phyloP scores from a whole-genome alignment of 2,888 invertebrate genomes.

The Marasmarcha lunaedactyla region DNA sequence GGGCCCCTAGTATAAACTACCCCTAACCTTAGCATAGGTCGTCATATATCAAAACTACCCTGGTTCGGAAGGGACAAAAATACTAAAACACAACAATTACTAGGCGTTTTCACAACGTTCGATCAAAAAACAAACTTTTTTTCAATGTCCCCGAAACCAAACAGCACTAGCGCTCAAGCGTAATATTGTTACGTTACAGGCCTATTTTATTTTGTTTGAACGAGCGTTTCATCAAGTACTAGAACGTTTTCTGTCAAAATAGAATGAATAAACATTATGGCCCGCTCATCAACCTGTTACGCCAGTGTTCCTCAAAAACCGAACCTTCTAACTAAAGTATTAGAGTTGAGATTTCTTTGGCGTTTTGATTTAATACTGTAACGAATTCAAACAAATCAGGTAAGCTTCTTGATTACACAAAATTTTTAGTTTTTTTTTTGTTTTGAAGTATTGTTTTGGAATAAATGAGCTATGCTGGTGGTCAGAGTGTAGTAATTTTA shows the following conservation, averaged over 20 bases:
- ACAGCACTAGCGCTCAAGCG: too few relatives aligned
- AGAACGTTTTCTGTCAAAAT: slow-evolving; percentile 15
- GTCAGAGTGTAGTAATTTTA: not conserved
- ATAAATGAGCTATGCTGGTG: not conserved
- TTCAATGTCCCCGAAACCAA: too few relatives aligned
- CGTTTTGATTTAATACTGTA: slow-evolving; percentile 22
- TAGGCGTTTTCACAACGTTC: too few relatives aligned
- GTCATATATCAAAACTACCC: too few relatives aligned
- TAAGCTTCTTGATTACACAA: slow-evolving; percentile 1
- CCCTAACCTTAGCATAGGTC: too few relatives aligned
- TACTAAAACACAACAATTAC: too few relatives aligned
- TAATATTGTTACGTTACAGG: too few relatives aligned
- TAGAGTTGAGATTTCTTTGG: not conserved
- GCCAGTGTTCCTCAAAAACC: not conserved
- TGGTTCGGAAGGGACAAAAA: too few relatives aligned
- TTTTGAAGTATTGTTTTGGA: not conserved
- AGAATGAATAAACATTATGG: slow-evolving; percentile 23
- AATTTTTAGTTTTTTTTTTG: not conserved
- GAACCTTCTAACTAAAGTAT: not conserved
- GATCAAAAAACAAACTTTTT: too few relatives aligned
- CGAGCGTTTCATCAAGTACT: slow-evolving; percentile 4
- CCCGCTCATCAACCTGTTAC: not conserved
- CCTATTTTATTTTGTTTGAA: not conserved
- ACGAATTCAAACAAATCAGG: slow-evolving; percentile 30
- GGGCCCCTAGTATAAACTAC: too few relatives aligned